Evolutionary conservation across 23 tunicate species (phyloP), one percentile per base, ranked within the genome.

Genomic region (Phallusia fumigata): DNA sequence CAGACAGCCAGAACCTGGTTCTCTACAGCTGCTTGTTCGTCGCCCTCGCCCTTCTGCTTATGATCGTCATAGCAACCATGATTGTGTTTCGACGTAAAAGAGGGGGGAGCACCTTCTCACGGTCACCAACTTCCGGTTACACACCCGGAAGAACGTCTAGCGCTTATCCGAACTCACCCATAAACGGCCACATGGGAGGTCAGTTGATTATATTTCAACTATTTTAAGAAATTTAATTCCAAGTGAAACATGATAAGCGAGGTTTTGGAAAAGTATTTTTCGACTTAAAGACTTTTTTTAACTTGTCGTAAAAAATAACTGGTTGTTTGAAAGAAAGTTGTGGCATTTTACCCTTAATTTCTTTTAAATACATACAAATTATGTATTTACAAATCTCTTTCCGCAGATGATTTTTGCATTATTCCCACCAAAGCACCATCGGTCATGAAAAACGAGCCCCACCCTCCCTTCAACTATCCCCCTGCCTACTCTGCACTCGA

Each of bases 41-140:
- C 40, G 79, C 87, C 31, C 33, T 84, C 31, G 87, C 81, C 13
- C 35, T 84, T n/a, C 52, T 84, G 1, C 36, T 84, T 24, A 31
- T 76, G 52, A 47, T 84, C 52, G 52, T 84, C 73, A 76, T 84
- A 28, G 81, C 81, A 76, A 84, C 87, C 21, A 35, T 84, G 33
- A 32, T 84, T 33, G 50, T 84, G 40, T 45, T 84, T 30, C 76
- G 76, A 52, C 50, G 79, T 28, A 84, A 77, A 34, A 51, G 69
- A 58, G 69, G 69, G 69, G 32, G 83, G 21, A 79, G 35, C 21
- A n/a, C 40, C 73, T 30, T 77, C 31, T 53, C 83, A 32, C 72
- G 83, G n/a, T 52, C 73, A n/a, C 28, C 72, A 12, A n/a, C 35
- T 52, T 79, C 51, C 73, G 52, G 36, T 13, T 79, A 52, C 73